These are phyloP conservation scores for Chelon labrosus DNA, from an alignment of 2,797 vertebrate genomes.

Conservation along the genomic window DNA sequence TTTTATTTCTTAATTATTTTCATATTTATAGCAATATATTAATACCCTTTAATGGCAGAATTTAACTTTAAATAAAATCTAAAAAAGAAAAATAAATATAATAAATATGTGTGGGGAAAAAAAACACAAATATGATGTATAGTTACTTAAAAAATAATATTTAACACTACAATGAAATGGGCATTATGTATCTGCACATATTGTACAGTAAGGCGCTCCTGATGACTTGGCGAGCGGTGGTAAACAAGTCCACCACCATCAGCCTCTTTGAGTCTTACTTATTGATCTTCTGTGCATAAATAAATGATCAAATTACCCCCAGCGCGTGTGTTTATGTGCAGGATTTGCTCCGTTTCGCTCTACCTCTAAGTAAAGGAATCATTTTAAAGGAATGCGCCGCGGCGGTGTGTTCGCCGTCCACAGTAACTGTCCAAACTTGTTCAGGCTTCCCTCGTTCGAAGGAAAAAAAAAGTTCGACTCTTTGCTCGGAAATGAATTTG, in stretches of 20 bases:
- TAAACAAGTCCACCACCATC: too few relatives aligned
- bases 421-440: slow-evolving; percentile 67
- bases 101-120: neutral
- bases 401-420: slow-evolving; percentile 6
- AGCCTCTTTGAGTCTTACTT: neutral
- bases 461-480: neutral
- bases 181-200: neutral
- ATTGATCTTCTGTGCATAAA: neutral
- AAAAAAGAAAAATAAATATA: neutral
- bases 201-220: neutral
- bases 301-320: neutral
- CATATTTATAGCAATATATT: neutral
- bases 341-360: neutral
- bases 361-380: neutral
- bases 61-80: neutral
- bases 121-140: neutral
- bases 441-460: slow-evolving; percentile 2
- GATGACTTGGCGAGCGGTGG: too few relatives aligned
- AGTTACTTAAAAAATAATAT: neutral
- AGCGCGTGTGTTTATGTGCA: neutral
- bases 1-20: neutral
- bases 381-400: slow-evolving; percentile 54
- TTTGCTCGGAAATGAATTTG: neutral
- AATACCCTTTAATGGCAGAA: neutral
- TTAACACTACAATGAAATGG: neutral